Base-by-base conservation (phyloP, 2,888 invertebrate species). In the Blera fallax region DNA sequence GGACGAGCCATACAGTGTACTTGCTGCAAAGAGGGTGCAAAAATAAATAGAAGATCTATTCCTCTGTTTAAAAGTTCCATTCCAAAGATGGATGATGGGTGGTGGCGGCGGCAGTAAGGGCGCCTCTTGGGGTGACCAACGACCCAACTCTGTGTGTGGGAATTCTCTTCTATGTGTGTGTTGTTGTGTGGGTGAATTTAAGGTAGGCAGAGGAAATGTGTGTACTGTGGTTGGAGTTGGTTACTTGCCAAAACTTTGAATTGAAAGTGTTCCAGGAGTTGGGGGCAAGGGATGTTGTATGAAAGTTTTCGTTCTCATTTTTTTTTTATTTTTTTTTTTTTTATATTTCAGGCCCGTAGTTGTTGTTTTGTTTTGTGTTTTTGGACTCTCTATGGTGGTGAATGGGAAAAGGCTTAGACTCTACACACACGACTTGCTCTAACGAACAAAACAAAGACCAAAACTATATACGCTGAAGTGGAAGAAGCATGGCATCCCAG, bases 231-330 rank as follows among this genome's bases (percentile, higher is more conserved):
- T 84, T 80, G 80, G 58, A 84, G 80, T 80, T 80, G 81, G 85
- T 85, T 85, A 85, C 85, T 85, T 85, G 81, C 85, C 81, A 85
- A 85, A 85, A 85, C 85, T 85, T 85, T 85, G 85, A 85, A 85
- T 85, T 81, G 85, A 81, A 85, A 85, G 81, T 85, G 81, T 72
- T 85, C 74, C 27, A n/a, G 54, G 60, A 67, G 79, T 64, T 34
- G 72, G 65, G 80, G 64, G 58, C 58, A 56, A 24, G 73, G 69
- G 67, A 52, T 70, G 34, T 77, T 72, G 65, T 81, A 76, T 72
- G 60, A 76, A 85, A 85, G 85, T 85, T 85, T 81, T 70, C 37
- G 74, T 56, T 74, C 65, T 73, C 18, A 60, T 50, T 76, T 80
- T 58, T 65, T 76, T 70, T 58, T 80, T 58, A 62, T 79, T 67